These are phyloP conservation scores for Globodera ellingtonae DNA, from an alignment of 1,140 invertebrate genomes.

Conservation along the genomic window DNA sequence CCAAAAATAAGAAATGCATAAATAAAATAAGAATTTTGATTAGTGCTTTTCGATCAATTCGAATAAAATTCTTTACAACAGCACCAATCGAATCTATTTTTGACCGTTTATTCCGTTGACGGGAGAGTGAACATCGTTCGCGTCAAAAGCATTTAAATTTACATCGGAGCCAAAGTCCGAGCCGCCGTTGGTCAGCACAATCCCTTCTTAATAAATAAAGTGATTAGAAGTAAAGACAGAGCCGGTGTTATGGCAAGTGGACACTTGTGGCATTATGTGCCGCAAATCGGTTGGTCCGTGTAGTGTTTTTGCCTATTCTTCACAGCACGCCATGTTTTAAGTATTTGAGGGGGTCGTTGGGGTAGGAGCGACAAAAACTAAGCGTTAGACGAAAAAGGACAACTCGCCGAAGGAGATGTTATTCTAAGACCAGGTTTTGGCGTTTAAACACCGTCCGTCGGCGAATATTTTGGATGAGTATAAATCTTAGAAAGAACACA, in stretches of 20 bases:
- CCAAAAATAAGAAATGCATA: neutral
- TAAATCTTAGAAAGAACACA: no score
- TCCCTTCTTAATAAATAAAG: neutral
- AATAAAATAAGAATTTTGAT: no score
- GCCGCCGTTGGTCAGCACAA: conserved; percentile 26
- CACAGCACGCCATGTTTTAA: neutral
- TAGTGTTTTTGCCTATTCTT: conserved; percentile 29
- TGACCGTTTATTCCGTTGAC: neutral
- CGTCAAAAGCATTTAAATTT: conserved; percentile 38
- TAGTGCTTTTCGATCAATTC: no score
- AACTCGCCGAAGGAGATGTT: no score
- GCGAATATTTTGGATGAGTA: no score
- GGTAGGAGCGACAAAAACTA: no score
- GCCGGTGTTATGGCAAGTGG: neutral
- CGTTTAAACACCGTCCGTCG: no score
- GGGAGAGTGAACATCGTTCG: neutral
- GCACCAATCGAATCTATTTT: neutral
- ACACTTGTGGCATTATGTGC: conserved; percentile 9
- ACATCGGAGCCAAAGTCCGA: conserved; percentile 45
- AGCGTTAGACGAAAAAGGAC: no score
- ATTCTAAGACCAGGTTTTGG: no score
- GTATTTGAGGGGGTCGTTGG: neutral
- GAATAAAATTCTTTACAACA: no score
- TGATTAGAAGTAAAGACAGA: neutral
- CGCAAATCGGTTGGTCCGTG: conserved; percentile 38